Conservation (phyloP, 2,113 vertebrate species). For the Sphyrna mokarran region DNA sequence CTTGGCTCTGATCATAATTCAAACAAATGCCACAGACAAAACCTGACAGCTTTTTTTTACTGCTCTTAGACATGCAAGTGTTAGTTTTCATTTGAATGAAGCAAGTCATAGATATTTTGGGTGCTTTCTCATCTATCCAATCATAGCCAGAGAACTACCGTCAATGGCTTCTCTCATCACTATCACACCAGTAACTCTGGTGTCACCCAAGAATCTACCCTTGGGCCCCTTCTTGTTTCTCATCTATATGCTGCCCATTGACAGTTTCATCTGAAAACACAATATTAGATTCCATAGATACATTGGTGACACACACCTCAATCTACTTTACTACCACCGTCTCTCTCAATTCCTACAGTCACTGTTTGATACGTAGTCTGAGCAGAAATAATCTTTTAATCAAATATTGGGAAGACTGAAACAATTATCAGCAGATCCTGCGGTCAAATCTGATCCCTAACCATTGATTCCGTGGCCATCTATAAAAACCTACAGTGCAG, state of each 20-base stretch:
- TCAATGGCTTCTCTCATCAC: neutral
- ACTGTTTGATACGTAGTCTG: neutral
- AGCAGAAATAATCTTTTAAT: neutral
- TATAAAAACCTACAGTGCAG: too few relatives aligned
- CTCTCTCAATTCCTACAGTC: too few relatives aligned
- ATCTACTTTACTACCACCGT: neutral
- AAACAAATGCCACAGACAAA: too few relatives aligned
- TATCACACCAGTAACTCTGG: neutral
- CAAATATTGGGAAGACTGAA: neutral
- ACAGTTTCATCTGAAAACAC: neutral
- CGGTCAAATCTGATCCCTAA: neutral
- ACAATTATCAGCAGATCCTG: neutral
- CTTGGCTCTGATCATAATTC: neutral
- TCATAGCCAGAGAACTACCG: neutral
- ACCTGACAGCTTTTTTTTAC: neutral
- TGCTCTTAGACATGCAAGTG: neutral
- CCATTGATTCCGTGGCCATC: neutral
- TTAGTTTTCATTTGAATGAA: neutral
- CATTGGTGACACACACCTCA: neutral
- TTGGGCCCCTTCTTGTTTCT: neutral
- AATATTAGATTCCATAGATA: neutral
- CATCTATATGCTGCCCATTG: neutral
- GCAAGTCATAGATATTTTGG: neutral
- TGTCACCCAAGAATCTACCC: neutral
- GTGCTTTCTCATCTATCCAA: neutral